phyloP scores from a whole-genome alignment of 1,140 invertebrate genomes.

The Metaphire vulgaris region DNA sequence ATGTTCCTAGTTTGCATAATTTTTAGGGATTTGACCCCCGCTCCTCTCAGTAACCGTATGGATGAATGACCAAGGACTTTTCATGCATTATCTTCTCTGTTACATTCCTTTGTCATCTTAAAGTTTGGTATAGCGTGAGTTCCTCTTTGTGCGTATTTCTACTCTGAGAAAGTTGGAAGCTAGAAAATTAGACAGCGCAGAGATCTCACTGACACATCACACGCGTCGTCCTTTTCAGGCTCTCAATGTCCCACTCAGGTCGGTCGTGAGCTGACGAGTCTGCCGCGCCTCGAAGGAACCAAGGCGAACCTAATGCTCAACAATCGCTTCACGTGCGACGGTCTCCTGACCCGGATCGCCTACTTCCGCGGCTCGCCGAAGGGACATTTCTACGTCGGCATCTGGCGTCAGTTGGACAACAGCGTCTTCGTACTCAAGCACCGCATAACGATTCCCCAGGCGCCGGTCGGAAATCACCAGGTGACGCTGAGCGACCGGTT shows the following conservation, averaged over 20 bases:
- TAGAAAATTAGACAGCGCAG: too few relatives aligned
- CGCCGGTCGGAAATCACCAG: conserved; percentile 33
- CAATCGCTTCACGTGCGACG: conserved; percentile 43
- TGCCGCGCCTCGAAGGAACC: conserved; percentile 38
- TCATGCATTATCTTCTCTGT: too few relatives aligned
- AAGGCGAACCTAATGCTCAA: conserved; percentile 43
- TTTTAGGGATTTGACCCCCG: too few relatives aligned
- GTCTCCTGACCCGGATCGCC: conserved; percentile 37
- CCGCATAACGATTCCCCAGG: conserved; percentile 36
- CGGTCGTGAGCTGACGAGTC: conserved; percentile 35
- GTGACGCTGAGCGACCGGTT: conserved; percentile 31
- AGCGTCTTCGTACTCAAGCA: conserved; percentile 35
- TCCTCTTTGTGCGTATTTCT: too few relatives aligned
- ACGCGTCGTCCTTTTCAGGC: too few relatives aligned
- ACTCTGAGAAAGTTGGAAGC: too few relatives aligned
- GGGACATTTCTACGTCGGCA: conserved; percentile 34
- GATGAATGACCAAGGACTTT: too few relatives aligned
- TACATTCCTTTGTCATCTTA: too few relatives aligned
- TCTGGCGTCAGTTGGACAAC: conserved; percentile 38
- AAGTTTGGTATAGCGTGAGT: too few relatives aligned
- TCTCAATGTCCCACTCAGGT: conserved; percentile 40
- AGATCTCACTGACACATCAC: too few relatives aligned
- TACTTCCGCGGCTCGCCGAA: conserved; percentile 38
- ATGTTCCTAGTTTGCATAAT: too few relatives aligned
- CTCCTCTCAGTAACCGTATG: too few relatives aligned